Conservation (phyloP, 2,113 vertebrate species). For the Collichthys lucidus region DNA sequence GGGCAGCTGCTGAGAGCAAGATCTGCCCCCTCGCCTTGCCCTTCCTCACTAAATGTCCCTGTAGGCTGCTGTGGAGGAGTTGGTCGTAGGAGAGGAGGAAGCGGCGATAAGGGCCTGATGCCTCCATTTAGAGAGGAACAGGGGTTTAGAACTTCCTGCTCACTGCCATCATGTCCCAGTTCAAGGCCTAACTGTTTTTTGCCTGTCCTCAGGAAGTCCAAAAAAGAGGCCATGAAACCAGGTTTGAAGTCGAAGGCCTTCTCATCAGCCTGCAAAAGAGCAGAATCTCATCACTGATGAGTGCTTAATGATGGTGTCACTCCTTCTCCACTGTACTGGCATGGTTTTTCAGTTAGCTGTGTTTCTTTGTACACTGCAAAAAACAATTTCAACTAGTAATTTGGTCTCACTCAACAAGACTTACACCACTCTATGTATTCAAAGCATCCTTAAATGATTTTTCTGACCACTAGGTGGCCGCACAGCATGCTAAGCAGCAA, state of each 20-base stretch:
- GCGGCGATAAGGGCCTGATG: conserved; percentile 69
- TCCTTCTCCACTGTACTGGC: background rate
- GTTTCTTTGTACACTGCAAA: background rate
- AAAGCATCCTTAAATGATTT: background rate
- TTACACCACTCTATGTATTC: background rate
- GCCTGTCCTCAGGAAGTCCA: conserved; percentile 91
- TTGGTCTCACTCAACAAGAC: background rate
- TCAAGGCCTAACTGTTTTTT: conserved; percentile 81
- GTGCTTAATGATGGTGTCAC: background rate
- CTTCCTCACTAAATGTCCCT: conserved; percentile 64
- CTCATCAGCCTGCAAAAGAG: conserved; percentile 85
- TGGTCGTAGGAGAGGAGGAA: conserved; percentile 59
- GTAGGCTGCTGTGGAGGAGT: conserved; percentile 46
- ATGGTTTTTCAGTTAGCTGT: background rate
- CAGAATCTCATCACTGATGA: conserved; percentile 8
- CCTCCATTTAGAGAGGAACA: conserved; percentile 78
- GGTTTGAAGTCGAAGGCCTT: conserved; percentile 91
- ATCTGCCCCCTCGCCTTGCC: conserved; percentile 76
- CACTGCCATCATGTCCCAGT: conserved; percentile 22
- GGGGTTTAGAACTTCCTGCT: conserved; percentile 59
- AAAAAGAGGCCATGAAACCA: conserved; percentile 91
- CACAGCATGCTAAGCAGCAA: too few species aligned
- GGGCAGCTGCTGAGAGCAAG: conserved; percentile 87
- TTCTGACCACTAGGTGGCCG: background rate
- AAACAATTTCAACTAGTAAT: background rate